Base-by-base conservation (phyloP, 2,113 vertebrate genomes). In the Sorex fumeus region DNA sequence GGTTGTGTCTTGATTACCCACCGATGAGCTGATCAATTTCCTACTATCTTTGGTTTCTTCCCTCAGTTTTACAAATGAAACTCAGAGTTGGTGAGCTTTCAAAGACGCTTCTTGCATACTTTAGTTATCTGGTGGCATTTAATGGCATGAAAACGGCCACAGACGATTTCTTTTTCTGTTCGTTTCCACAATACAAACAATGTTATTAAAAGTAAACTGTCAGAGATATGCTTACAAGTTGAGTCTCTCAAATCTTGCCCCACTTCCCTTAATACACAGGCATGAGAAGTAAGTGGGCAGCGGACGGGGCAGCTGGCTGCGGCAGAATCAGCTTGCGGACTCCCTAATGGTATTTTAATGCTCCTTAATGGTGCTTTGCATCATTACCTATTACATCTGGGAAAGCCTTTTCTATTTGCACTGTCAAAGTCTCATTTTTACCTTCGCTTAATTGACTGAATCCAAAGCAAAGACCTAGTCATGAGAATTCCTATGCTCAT, bases 141-240 rank as follows among this genome's bases (percentile, higher is more conserved):
- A 47, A 84, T 79, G 90, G 96, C 85, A 95, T 69, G 93, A 4
- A 93, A 87, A 64, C 84, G 88, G 79, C 74, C 85, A 84, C 95
- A 90, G 92, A 93, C 7, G 18, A 91, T 90, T 78, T 45, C 82
- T 88, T 80, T 93, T 95, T 75, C 57, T 96, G 70, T 27, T 90
- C 88, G 15, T 67, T 90, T 83, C 79, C 94, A 90, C 28, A 75
- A 72, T 82, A 94, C 85, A 96, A 96, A 90, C 69, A 80, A 79
- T 28, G 50, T 93, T 96, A 96, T 95, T 69, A 47, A 96, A 95
- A 96, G 85, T 72, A 97, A 94, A 71, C 93, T 97, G 89, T 93
- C 83, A 81, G 88, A 57, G 96, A n/a, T 60, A 28, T 93, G 95
- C 91, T 96, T 97, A 94, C 40, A 74, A 86, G 89, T 88, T 15